Conservation (phyloP, 2,888 invertebrate genomes). For the Cotesia congregata region DNA sequence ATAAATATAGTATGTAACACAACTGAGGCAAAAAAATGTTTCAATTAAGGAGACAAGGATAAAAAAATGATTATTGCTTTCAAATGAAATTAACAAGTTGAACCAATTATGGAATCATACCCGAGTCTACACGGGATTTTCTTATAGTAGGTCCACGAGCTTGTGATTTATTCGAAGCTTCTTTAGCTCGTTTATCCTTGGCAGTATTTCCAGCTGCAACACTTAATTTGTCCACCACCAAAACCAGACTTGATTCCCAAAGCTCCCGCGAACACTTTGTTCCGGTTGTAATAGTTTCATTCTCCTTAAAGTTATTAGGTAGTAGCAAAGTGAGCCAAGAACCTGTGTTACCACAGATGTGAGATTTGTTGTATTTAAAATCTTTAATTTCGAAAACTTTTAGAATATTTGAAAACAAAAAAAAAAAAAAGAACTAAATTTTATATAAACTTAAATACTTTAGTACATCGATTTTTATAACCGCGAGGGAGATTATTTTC, state of each 20-base stretch:
- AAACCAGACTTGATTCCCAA: conserved; percentile 71
- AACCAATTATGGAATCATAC: conserved; percentile 47
- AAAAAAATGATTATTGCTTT: neutral
- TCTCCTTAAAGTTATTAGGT: conserved; percentile 62
- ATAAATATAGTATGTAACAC: conserved; percentile 5
- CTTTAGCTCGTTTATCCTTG: conserved; percentile 90
- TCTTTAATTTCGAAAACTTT: neutral
- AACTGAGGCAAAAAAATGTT: neutral
- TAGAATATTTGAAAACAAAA: neutral
- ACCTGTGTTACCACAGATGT: conserved; percentile 55
- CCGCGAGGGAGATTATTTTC: neutral
- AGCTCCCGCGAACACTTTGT: conserved; percentile 60
- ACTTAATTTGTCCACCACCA: conserved; percentile 76
- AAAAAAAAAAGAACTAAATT: too few relatives aligned
- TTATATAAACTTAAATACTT: neutral
- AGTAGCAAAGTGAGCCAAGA: conserved; percentile 63
- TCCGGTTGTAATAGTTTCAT: conserved; percentile 57
- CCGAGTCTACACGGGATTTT: conserved; percentile 57
- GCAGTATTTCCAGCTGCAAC: conserved; percentile 89
- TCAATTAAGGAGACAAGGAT: neutral
- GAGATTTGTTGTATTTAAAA: conserved; percentile 41
- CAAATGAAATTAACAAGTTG: conserved; percentile 11
- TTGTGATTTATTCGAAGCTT: conserved; percentile 77
- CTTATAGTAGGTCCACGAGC: conserved; percentile 61
- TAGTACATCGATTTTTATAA: neutral